A percentile compares a stretch with the other conserved stretches of the same genome.
phyloP scores from a whole-genome alignment of 1,140 invertebrate genomes.

The Teleopsis dalmanni region DNA sequence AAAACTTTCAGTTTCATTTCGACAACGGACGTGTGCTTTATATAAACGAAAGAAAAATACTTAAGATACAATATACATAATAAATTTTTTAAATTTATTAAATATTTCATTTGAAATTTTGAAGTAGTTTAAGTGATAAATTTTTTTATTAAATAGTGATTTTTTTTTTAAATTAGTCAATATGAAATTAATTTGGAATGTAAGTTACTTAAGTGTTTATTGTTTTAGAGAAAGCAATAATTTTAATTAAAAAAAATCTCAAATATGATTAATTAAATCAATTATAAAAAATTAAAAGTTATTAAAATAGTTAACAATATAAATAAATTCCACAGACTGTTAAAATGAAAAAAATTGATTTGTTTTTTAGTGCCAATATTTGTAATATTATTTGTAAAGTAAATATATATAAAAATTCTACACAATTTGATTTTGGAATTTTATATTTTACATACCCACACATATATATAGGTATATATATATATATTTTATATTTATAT shows the following conservation, averaged over 20 bases:
- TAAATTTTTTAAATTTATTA: not conserved
- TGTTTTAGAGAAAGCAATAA: not conserved
- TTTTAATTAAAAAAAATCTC: conserved; percentile 6
- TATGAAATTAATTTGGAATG: conserved; percentile 27
- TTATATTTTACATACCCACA: no score
- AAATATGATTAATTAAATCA: no score
- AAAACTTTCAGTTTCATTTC: conserved; percentile 43
- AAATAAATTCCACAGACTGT: no score
- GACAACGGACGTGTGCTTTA: conserved; percentile 24
- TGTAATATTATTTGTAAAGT: no score
- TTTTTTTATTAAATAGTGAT: not conserved
- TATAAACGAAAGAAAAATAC: not conserved
- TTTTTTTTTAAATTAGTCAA: conserved; percentile 2
- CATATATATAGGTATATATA: not conserved
- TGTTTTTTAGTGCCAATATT: no score
- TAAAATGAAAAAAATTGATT: no score
- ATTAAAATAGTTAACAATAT: no score
- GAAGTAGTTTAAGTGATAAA: not conserved
- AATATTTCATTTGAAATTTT: conserved; percentile 1
- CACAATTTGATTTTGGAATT: no score
- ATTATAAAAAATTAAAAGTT: no score
- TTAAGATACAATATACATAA: not conserved
- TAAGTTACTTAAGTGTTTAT: conserved; percentile 17
- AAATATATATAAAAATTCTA: no score
- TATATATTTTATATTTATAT: not conserved